phyloP scores from a whole-genome alignment of 2,113 vertebrate species.

The Hippocampus mohnikei region DNA sequence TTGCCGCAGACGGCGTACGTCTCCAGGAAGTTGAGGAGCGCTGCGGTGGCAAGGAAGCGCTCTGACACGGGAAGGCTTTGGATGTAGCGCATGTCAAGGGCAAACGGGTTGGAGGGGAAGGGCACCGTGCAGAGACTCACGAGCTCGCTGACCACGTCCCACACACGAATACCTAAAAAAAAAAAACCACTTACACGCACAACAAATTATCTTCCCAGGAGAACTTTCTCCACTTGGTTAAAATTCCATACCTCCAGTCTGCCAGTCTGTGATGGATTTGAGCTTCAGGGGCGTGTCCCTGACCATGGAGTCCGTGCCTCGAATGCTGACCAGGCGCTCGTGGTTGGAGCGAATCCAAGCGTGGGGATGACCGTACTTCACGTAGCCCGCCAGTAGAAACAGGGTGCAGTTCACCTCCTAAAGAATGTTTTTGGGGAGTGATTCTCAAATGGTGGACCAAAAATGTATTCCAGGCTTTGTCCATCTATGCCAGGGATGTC shows the following conservation, averaged over 20 bases:
- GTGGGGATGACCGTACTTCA: constrained; percentile 75
- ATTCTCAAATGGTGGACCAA: too few relatives aligned
- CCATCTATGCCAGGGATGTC: not conserved
- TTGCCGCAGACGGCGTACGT: constrained; percentile 67
- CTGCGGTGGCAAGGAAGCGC: constrained; percentile 71
- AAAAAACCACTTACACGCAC: not conserved
- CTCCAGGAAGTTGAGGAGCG: constrained; percentile 75
- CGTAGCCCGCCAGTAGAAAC: constrained; percentile 76
- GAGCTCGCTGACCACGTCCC: constrained; percentile 76
- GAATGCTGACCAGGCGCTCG: constrained; percentile 72
- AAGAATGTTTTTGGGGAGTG: not conserved
- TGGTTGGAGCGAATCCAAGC: constrained; percentile 81
- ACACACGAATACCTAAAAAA: constrained; percentile 65
- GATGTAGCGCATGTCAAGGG: constrained; percentile 74
- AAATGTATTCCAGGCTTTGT: not conserved
- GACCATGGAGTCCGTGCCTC: constrained; percentile 68
- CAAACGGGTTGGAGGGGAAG: constrained; percentile 74
- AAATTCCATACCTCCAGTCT: constrained; percentile 58
- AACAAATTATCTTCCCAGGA: not conserved
- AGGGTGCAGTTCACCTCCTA: constrained; percentile 80
- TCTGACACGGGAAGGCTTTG: constrained; percentile 69
- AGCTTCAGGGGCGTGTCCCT: constrained; percentile 77
- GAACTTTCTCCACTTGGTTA: constrained; percentile 34
- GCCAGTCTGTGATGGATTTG: constrained; percentile 73
- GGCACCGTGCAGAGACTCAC: constrained; percentile 74